Base-by-base conservation (phyloP, 2,888 invertebrate species). In the Clivina fossor region DNA sequence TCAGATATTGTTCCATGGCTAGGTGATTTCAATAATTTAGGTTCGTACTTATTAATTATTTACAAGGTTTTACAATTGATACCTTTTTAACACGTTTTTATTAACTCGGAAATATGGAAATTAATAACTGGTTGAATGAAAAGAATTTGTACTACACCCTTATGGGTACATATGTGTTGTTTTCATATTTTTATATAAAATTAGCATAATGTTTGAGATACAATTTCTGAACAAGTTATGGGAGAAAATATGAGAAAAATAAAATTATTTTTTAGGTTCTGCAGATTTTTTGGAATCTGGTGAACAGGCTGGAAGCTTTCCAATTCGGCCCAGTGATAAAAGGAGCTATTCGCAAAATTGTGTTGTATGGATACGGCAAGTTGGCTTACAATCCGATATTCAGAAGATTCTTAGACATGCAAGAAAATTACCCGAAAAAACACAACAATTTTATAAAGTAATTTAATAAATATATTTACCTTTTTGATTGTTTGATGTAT, bases 341-440 rank as follows among this genome's bases (percentile, higher is more conserved):
- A 82, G 93, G 48, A 96, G 95, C 68, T 96, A 96, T 73, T 82
- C 89, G 40, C 88, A 88, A 64, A 93, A 90, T 72, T 88, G 90
- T 65, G 92, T 93, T 16, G 93, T 94, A 2, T 97, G 96, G 94
- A 93, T 95, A 56, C 82, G 91, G 16, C 90, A 91, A 67, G 85
- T 90, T 59, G 89, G 93, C 2, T 74, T 93, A 5, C 89, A 95
- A 71, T 90, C 93, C 0, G 97, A 97, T 72, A 88, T 97, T 60
- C 96, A 96, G 75, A 97, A 97, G 71, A 90, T 97, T 50, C 75
- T 97, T 43, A 79, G 97, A 5, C 94, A 95, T 74, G 95, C 95
- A 0, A 83, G 93, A 65, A 97, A 96, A 72, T 79, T 97, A 63
- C 96, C 96, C 0, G 97, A 97, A 65, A 97, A 97, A 74, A 93